These are phyloP conservation scores for Lophius piscatorius DNA, from an alignment of 2,113 vertebrate species.

Conservation along the genomic window DNA sequence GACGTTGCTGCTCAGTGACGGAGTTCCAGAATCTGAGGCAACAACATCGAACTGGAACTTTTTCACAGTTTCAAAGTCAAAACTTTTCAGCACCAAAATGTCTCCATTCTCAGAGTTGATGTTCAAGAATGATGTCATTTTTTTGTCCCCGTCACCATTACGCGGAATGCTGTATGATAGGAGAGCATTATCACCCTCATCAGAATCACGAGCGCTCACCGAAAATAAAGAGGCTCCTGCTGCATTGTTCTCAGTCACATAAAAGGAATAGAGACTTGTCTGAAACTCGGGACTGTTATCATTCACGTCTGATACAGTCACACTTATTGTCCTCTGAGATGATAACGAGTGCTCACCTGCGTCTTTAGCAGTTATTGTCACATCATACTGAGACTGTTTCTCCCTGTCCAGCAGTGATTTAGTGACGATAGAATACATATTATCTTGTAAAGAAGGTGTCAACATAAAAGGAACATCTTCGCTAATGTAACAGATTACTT, in stretches of 20 bases:
- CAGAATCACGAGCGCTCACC: conserved; percentile 63
- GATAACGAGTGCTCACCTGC: conserved; percentile 55
- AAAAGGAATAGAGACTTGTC: conserved; percentile 50
- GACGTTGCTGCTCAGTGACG: too few species aligned
- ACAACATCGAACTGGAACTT: too few species aligned
- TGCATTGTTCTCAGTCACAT: conserved; percentile 68
- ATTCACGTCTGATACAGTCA: conserved; percentile 77
- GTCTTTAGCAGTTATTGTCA: conserved; percentile 71
- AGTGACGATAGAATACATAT: conserved; percentile 75
- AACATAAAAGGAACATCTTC: conserved; percentile 68
- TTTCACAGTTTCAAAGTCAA: conserved; percentile 62
- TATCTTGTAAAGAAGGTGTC: conserved; percentile 65
- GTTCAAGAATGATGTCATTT: conserved; percentile 47
- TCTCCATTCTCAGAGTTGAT: conserved; percentile 67
- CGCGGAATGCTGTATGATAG: conserved; percentile 65
- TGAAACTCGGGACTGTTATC: conserved; percentile 71
- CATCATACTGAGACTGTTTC: conserved; percentile 52
- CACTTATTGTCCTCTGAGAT: conserved; percentile 56
- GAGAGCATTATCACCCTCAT: conserved; percentile 66
- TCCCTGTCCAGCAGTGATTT: conserved; percentile 77
- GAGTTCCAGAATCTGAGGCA: too few species aligned
- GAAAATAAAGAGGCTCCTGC: conserved; percentile 62
- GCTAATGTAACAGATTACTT: conserved; percentile 61
- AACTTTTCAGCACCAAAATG: conserved; percentile 53
- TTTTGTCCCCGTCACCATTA: conserved; percentile 15